Evolutionary conservation across 2,888 invertebrate species (phyloP).

Genomic region (Salticus scenicus): DNA sequence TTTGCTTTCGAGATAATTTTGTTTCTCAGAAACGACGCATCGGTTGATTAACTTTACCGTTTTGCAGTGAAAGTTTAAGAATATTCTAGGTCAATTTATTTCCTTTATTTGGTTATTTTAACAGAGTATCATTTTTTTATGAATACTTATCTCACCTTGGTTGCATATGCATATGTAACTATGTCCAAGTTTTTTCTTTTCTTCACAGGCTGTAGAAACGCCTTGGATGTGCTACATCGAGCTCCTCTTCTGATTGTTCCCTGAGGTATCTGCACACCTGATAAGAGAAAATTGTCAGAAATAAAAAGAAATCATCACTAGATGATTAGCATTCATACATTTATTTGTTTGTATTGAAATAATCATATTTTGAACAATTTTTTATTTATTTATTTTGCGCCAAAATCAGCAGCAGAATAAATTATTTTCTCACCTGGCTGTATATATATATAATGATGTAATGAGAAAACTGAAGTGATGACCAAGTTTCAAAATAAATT

Average conservation of each 20-base stretch:
- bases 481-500: no score
- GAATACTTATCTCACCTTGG: slow-evolving; percentile 78
- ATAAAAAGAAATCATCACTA: background rate
- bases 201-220: slow-evolving; percentile 87
- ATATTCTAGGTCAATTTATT: background rate
- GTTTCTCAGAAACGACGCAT: background rate
- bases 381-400: no score
- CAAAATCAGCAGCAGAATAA: no score
- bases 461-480: no score
- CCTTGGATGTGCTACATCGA: slow-evolving; percentile 91
- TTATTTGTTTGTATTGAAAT: no score
- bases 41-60: background rate
- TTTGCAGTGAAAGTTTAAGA: background rate
- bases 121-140: no score
- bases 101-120: no score
- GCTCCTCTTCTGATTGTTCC: slow-evolving; percentile 90
- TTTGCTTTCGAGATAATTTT: no score
- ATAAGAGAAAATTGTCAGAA: background rate
- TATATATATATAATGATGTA: no score
- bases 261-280: slow-evolving; percentile 90
- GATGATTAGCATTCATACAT: no score
- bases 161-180: slow-evolving; percentile 87
- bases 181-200: slow-evolving; percentile 88
- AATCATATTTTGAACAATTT: no score
- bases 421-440: no score